Evolutionary conservation across 1,140 invertebrate genomes (phyloP).

Genomic region (Drosophila pseudoobscura): DNA sequence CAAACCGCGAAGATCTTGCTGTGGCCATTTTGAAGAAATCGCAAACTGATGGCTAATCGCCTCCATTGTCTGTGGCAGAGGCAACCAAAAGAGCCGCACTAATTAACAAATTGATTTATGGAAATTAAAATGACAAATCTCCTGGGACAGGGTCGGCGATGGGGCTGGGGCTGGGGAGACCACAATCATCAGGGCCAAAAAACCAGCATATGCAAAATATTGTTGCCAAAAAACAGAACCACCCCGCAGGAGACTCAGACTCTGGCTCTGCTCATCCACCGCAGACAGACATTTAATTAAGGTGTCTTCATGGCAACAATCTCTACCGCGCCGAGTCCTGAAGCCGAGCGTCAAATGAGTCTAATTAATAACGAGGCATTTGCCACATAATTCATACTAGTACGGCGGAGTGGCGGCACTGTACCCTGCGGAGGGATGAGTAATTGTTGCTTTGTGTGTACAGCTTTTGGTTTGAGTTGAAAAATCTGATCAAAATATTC

Average conservation of each 20-base stretch:
- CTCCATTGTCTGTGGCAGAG: conserved; percentile 38
- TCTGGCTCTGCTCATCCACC: conserved; percentile 61
- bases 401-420: background rate
- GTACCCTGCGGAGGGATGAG: conserved; percentile 3
- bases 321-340: conserved; percentile 41
- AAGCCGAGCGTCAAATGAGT: conserved; percentile 77
- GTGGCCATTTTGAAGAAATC: background rate
- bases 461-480: background rate
- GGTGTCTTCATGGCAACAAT: conserved; percentile 79
- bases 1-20: background rate
- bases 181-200: conserved; percentile 38
- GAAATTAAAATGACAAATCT: conserved; percentile 78
- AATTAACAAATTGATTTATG: conserved; percentile 83
- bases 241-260: conserved; percentile 34
- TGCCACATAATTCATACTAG: conserved; percentile 72
- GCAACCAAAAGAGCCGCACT: conserved; percentile 65
- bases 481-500: background rate
- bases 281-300: conserved; percentile 81
- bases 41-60: conserved; percentile 51
- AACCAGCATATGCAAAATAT: conserved; percentile 61
- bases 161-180: conserved; percentile 2
- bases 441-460: conserved; percentile 21
- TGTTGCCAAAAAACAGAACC: conserved; percentile 43
- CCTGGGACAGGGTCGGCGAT: conserved; percentile 24
- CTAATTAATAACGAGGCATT: conserved; percentile 83